Evolutionary conservation across 2,797 vertebrate genomes (phyloP), one percentile per base, ranked within the genome.

Genomic region (Epinephelus coioides): DNA sequence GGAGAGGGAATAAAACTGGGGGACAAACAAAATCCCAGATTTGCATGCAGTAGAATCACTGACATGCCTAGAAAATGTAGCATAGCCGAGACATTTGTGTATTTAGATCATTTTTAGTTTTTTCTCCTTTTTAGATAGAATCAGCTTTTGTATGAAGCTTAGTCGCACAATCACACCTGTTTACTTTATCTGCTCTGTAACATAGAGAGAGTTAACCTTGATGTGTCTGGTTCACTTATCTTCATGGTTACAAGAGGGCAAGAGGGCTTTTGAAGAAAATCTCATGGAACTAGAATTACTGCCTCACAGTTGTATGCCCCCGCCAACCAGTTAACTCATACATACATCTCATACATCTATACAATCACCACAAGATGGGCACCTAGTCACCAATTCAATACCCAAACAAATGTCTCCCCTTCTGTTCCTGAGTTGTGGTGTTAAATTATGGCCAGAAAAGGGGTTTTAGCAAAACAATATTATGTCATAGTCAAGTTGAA

Each of bases 21-120:
- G 21, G 50, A 21, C 6, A 60, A 61, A 67, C 1, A 0, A 47
- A 81, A 86, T 64, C 56, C 68, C 63, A 69, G 61, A 87, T 72
- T 74, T 86, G 19, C 7, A 4, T 74, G 64, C 53, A 38, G 18
- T 2, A 18, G 49, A 74, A 64, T 34, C 54, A 73, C 10, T 51
- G n/a, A 57, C 46, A 60, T 2, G 23, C 47, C n/a, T 30, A 4
- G 62, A 72, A 69, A 64, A 57, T 21, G 5, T 19, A 5, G 43
- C 0, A n/a, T n/a, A 38, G 46, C 17, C 54, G 14, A 15, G 47
- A 38, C 17, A 46, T 17, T 14, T 44, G 23, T 53, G 56, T 17
- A 18, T 21, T 40, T 38, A 0, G 0, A n/a, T 61, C 17, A 2
- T 55, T 27, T 34, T 34, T 62, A 6, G 13, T 0, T 30, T 40